These are phyloP conservation scores for Colius striatus DNA, from an alignment of 2,113 vertebrate genomes.

Conservation along the genomic window DNA sequence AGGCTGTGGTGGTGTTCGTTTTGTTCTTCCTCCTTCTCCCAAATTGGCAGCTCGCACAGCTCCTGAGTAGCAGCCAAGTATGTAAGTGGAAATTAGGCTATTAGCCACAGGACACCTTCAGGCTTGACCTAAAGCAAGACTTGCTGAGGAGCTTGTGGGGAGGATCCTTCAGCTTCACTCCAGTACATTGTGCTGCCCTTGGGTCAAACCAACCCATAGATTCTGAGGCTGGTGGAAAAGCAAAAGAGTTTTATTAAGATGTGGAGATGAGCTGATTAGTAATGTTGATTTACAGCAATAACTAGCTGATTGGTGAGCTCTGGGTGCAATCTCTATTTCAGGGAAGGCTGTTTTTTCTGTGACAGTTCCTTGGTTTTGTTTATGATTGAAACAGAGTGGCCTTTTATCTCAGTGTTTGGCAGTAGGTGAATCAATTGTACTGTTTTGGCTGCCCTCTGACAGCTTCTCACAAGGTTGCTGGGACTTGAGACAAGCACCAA, in stretches of 20 bases:
- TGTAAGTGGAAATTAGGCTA: not conserved
- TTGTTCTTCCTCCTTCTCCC: not conserved
- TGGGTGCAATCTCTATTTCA: not conserved
- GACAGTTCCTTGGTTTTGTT: not conserved
- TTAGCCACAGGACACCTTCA: not conserved
- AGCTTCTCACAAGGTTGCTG: slow-evolving; percentile 27
- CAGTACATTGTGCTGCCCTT: not conserved
- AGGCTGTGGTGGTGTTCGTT: not conserved
- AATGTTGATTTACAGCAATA: not conserved
- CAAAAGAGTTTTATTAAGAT: not conserved
- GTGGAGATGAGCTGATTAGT: not conserved
- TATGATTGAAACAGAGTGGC: not conserved
- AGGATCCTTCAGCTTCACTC: not conserved
- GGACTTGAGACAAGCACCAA: not conserved
- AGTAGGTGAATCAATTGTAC: not conserved
- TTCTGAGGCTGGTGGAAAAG: not conserved
- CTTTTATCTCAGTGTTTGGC: not conserved
- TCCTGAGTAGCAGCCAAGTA: not conserved
- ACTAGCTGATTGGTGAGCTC: not conserved
- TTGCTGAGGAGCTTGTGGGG: not conserved
- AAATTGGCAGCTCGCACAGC: not conserved
- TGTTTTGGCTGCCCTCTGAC: slow-evolving; percentile 38
- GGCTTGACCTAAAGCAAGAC: not conserved
- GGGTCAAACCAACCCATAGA: not conserved
- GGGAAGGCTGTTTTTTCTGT: not conserved